Evolutionary conservation across 1,140 invertebrate genomes (phyloP), one percentile per base, ranked within the genome.

Genomic region (Metaphire vulgaris): DNA sequence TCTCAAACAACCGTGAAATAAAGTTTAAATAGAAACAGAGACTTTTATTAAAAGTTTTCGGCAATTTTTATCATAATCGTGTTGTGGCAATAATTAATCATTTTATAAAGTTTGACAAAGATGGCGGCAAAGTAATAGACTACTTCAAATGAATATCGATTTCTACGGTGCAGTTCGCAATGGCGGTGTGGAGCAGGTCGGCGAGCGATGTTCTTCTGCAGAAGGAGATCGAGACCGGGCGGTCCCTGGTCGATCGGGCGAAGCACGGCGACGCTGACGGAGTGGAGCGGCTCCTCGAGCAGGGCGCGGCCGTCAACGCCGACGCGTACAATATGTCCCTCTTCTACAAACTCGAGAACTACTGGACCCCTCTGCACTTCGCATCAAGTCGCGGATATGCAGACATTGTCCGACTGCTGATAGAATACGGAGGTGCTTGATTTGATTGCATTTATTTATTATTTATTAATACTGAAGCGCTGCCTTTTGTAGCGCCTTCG

Each of bases 311-410:
- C 6, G 80, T 83, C 2, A 81, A 85, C 80, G 81, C 83, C 0
- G 79, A 80, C 21, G 83, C 84, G 79, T 83, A 82, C 74, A 85
- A 84, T 72, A 80, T 80, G 75, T 80, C 77, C 73, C 75, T 85
- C 74, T 85, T 85, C 74, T 85, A 85, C 78, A 80, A 80, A 12
- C 84, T 83, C 1, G 80, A 85, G 80, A 84, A 85, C 77, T 84
- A 85, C 73, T 76, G 81, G 65, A 84, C 83, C 0, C 84, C 84
- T 12, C 77, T 85, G 29, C 82, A 84, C 56, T 79, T 80, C 72
- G 82, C 81, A 12, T 78, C 79, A 26, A 76, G 68, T 14, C 75
- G 74, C 28, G 80, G 80, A 2, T 74, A 76, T 66, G 16, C 75
- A 1, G 68, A 81, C 1, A 75, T 80, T n/a, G 76, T 83, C 16